phyloP scores from a whole-genome alignment of 2,888 invertebrate genomes.

The Napeogenes inachia region DNA sequence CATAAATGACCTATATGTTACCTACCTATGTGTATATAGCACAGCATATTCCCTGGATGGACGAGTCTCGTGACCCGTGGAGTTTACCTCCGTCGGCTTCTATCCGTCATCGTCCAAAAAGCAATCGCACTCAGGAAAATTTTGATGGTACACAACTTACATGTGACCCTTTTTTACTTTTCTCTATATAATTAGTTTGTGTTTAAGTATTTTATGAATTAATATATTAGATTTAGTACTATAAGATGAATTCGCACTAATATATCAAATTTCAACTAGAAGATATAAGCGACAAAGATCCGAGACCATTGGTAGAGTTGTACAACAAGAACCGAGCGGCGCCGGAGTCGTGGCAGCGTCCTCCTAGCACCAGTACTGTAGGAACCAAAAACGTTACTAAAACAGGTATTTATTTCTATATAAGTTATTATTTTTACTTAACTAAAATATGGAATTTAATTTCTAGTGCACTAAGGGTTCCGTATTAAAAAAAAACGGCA shows the following conservation, averaged over 20 bases:
- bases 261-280: neutral
- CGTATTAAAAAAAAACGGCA: too few species aligned
- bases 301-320: slow-evolving; percentile 63
- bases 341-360: slow-evolving; percentile 22
- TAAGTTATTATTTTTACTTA: too few species aligned
- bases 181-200: too few species aligned
- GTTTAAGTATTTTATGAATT: too few species aligned
- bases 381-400: slow-evolving; percentile 24
- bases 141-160: neutral
- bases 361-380: slow-evolving; percentile 15
- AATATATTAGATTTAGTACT: too few species aligned
- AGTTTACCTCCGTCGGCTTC: neutral
- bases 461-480: too few species aligned
- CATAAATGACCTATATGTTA: too few species aligned
- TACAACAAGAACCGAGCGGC: slow-evolving; percentile 57
- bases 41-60: neutral
- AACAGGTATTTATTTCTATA: slow-evolving; percentile 19
- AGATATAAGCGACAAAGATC: slow-evolving; percentile 33
- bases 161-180: too few species aligned
- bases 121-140: neutral
- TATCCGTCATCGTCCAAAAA: neutral
- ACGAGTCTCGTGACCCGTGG: neutral
- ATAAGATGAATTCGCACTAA: too few species aligned
- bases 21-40: neutral
- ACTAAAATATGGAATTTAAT: too few species aligned